Percentiles rank a stretch among this genome's conserved stretches.
Evolutionary conservation across 2,113 vertebrate species (phyloP).

Genomic region (Sphyrna mokarran): DNA sequence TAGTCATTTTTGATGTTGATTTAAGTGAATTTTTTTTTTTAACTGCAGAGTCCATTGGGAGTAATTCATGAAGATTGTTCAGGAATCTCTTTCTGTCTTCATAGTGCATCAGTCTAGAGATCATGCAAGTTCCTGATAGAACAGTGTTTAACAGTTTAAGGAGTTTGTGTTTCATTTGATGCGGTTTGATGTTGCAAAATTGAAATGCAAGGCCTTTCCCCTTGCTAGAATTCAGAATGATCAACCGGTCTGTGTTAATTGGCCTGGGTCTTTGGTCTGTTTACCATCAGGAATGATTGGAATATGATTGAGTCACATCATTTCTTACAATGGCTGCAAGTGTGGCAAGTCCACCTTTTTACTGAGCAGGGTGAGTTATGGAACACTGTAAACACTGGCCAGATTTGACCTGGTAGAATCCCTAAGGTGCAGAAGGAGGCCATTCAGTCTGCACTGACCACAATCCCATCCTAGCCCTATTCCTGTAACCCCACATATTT

Average conservation of each 20-base stretch:
- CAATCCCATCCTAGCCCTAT: too few relatives aligned
- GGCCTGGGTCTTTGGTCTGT: background rate
- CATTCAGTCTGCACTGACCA: too few relatives aligned
- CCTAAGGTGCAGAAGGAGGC: too few relatives aligned
- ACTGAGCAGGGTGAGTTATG: background rate
- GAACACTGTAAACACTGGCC: background rate
- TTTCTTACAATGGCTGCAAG: background rate
- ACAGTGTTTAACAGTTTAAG: too few relatives aligned
- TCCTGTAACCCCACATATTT: too few relatives aligned
- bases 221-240: too few relatives aligned
- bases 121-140: background rate
- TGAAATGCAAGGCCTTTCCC: too few relatives aligned
- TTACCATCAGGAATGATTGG: background rate
- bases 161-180: too few relatives aligned
- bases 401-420: too few relatives aligned
- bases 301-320: background rate
- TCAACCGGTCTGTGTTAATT: too few relatives aligned
- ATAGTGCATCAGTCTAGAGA: background rate
- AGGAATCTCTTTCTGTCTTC: background rate
- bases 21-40: background rate
- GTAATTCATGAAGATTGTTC: background rate
- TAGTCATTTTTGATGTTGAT: background rate
- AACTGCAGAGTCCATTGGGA: background rate
- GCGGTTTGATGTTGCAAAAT: too few relatives aligned
- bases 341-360: background rate